These are phyloP conservation scores for Melanerpes aurifrons DNA, from an alignment of 2,113 vertebrate species.

Conservation along the genomic window DNA sequence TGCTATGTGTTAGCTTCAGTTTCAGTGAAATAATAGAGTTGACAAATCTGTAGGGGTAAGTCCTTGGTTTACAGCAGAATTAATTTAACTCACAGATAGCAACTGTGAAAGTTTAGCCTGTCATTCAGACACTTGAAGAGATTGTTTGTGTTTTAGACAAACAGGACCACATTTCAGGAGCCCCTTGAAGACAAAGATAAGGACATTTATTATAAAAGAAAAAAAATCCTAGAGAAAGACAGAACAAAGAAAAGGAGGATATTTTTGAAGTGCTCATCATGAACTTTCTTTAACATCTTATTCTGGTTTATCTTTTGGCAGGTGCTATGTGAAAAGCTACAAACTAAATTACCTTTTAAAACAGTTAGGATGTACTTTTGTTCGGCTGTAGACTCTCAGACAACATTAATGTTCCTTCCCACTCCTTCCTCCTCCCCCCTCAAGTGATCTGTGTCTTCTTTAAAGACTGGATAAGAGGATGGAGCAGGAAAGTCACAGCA, in stretches of 20 bases:
- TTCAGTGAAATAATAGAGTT: neutral
- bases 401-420: neutral
- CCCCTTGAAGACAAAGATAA: neutral
- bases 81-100: neutral
- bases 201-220: neutral
- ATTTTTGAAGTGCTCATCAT: neutral
- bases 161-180: neutral
- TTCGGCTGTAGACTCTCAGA: neutral
- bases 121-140: neutral
- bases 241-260: neutral
- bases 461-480: neutral
- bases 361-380: constrained; percentile 10
- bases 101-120: neutral
- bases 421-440: neutral
- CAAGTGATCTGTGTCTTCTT: neutral
- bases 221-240: neutral
- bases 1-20: neutral
- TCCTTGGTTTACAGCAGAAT: neutral
- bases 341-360: constrained; percentile 63
- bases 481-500: neutral
- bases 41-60: neutral
- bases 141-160: neutral
- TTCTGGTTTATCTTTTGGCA: constrained; percentile 57
- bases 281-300: constrained; percentile 25
- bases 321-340: constrained; percentile 65